Percentiles rank a stretch among this genome's conserved stretches.
phyloP scores from a whole-genome alignment of 2,888 invertebrate species.

The Amphipoea oculea region DNA sequence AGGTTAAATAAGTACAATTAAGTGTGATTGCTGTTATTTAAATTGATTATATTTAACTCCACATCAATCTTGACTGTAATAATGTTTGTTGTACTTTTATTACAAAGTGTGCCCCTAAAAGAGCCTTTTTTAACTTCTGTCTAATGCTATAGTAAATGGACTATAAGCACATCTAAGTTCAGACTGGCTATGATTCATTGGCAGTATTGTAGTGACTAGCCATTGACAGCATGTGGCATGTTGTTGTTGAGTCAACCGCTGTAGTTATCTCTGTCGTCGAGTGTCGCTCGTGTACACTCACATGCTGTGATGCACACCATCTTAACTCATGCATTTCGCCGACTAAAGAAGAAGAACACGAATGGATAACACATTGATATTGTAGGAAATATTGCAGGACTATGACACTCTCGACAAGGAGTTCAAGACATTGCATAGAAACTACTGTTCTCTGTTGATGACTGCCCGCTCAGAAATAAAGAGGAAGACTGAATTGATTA shows the following conservation, averaged over 20 bases:
- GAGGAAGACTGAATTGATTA: slow-evolving; percentile 83
- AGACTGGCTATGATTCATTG: neutral
- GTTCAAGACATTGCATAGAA: slow-evolving; percentile 79
- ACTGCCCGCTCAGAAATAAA: slow-evolving; percentile 85
- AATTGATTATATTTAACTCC: too few relatives aligned
- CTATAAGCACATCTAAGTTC: neutral
- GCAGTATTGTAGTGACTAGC: neutral
- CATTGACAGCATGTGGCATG: too few relatives aligned
- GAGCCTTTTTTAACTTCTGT: too few relatives aligned
- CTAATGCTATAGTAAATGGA: too few relatives aligned
- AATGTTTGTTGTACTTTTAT: too few relatives aligned
- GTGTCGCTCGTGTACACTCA: neutral
- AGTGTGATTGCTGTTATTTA: too few relatives aligned
- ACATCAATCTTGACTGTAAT: too few relatives aligned
- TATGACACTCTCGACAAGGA: slow-evolving; percentile 81
- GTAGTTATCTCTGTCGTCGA: too few relatives aligned
- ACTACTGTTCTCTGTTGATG: slow-evolving; percentile 84
- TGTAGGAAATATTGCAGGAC: slow-evolving; percentile 88
- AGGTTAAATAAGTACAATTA: too few relatives aligned
- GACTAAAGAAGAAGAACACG: slow-evolving; percentile 53
- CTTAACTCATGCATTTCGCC: neutral
- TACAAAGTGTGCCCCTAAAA: too few relatives aligned
- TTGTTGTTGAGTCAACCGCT: too few relatives aligned
- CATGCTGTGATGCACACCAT: neutral
- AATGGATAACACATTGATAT: slow-evolving; percentile 85